Conservation (phyloP, 2,888 invertebrate genomes). For the Omphaloscelis lunosa region DNA sequence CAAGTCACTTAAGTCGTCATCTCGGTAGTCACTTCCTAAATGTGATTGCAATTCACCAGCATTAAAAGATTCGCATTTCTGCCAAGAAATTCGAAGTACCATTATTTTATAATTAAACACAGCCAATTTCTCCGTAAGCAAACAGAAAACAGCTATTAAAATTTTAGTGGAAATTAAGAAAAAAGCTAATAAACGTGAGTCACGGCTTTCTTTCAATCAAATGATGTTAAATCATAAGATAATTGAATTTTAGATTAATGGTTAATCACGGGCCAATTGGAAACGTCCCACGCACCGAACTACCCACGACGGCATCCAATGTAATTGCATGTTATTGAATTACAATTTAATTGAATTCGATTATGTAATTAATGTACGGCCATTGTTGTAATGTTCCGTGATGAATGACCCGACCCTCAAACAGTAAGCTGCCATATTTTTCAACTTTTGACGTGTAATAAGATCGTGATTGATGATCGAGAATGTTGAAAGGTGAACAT, state of each 20-base stretch:
- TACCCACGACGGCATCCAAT: slow-evolving; percentile 76
- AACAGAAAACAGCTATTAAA: slow-evolving; percentile 62
- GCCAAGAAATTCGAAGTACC: background rate
- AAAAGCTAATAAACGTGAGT: slow-evolving; percentile 71
- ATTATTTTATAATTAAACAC: slow-evolving; percentile 45
- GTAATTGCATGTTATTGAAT: slow-evolving; percentile 84
- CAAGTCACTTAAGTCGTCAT: too few relatives aligned
- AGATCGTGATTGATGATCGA: slow-evolving; percentile 78
- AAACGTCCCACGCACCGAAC: slow-evolving; percentile 72
- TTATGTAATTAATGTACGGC: slow-evolving; percentile 68
- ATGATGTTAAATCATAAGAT: slow-evolving; percentile 77
- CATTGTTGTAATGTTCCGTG: slow-evolving; percentile 63
- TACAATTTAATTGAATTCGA: slow-evolving; percentile 77
- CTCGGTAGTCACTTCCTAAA: background rate
- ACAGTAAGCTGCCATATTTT: slow-evolving; percentile 80
- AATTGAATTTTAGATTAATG: slow-evolving; percentile 87
- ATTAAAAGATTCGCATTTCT: background rate
- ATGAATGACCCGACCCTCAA: slow-evolving; percentile 69
- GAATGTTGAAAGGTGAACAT: slow-evolving; percentile 82
- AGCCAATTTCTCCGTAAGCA: slow-evolving; percentile 51
- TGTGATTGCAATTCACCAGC: slow-evolving; percentile 5
- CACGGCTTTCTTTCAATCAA: slow-evolving; percentile 79
- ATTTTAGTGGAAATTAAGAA: slow-evolving; percentile 62
- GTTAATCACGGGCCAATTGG: slow-evolving; percentile 76
- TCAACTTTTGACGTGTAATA: slow-evolving; percentile 81